Percentiles rank a stretch among this genome's conserved stretches.
Conservation (phyloP, 2,797 vertebrate species). For the Hippocampus kuda region DNA sequence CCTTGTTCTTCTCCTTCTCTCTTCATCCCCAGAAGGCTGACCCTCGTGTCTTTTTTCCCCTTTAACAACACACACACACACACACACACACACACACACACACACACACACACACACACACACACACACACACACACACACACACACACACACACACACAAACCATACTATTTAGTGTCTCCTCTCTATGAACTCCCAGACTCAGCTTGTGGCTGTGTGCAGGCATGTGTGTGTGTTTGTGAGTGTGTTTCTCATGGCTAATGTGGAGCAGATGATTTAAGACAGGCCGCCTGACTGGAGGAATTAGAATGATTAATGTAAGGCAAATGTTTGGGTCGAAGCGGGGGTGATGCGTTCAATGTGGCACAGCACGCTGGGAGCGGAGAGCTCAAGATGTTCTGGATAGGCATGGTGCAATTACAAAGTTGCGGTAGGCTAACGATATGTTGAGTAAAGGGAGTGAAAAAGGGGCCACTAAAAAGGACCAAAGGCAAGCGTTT, state of each 20-base stretch:
- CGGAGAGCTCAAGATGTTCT: neutral
- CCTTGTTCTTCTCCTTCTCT: slow-evolving; percentile 42
- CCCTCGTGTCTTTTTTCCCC: slow-evolving; percentile 40
- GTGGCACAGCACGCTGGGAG: slow-evolving; percentile 4
- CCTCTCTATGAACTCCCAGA: slow-evolving; percentile 47
- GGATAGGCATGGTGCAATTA: neutral
- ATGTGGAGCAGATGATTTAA: slow-evolving; percentile 68
- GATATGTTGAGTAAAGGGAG: slow-evolving; percentile 5
- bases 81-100: neutral
- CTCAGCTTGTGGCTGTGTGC: slow-evolving; percentile 9
- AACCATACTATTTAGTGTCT: slow-evolving; percentile 50
- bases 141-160: slow-evolving; percentile 2
- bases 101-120: slow-evolving; percentile 9
- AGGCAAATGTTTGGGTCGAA: slow-evolving; percentile 39
- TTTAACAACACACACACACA: slow-evolving; percentile 32
- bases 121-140: slow-evolving; percentile 4
- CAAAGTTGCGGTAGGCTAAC: slow-evolving; percentile 1
- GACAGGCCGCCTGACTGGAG: slow-evolving; percentile 41
- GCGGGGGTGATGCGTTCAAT: slow-evolving; percentile 11
- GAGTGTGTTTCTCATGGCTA: slow-evolving; percentile 45
- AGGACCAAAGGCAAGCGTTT: neutral
- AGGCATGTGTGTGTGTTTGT: slow-evolving; percentile 15
- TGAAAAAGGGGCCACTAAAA: neutral
- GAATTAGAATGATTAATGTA: slow-evolving; percentile 52
- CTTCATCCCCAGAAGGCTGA: slow-evolving; percentile 40